A percentile compares a stretch with the other conserved stretches of the same genome.
These are phyloP conservation scores for Coracopsis vasa DNA, from an alignment of 2,113 vertebrate genomes.

Conservation along the genomic window DNA sequence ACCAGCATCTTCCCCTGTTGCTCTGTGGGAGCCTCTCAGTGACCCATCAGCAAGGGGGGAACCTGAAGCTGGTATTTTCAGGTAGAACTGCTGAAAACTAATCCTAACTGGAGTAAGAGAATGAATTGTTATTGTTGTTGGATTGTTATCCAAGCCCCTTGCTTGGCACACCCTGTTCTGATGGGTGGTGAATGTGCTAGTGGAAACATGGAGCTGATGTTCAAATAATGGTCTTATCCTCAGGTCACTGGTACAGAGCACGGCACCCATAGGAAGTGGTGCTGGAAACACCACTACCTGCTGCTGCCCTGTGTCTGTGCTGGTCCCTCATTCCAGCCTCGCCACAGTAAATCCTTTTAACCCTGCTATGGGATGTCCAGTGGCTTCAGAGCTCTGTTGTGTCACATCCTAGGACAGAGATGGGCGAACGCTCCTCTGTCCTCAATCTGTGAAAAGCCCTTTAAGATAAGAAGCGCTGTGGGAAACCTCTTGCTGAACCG, in stretches of 20 bases:
- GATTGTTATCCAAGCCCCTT: not conserved
- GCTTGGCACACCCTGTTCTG: fast-evolving
- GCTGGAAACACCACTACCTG: fast-evolving
- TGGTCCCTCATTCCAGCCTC: not conserved
- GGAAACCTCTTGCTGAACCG: not conserved
- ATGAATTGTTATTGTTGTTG: not conserved
- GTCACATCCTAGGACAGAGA: not conserved
- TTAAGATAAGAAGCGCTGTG: not conserved
- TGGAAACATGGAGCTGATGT: not conserved
- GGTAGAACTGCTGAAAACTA: not conserved
- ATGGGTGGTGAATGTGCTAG: not conserved
- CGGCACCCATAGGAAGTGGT: fast-evolving
- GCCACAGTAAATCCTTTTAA: not conserved
- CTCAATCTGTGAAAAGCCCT: fast-evolving
- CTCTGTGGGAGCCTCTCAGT: not conserved
- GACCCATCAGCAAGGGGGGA: not conserved
- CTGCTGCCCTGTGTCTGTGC: fast-evolving
- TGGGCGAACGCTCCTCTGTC: not conserved
- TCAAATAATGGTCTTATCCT: not conserved
- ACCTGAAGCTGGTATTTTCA: not conserved
- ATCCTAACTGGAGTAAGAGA: not conserved
- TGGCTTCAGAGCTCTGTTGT: not conserved
- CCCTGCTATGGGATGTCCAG: fast-evolving
- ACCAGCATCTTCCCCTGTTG: not conserved
- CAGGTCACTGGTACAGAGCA: not conserved